These are phyloP conservation scores for Orgyia antiqua DNA, from an alignment of 2,888 invertebrate species.

Conservation along the genomic window DNA sequence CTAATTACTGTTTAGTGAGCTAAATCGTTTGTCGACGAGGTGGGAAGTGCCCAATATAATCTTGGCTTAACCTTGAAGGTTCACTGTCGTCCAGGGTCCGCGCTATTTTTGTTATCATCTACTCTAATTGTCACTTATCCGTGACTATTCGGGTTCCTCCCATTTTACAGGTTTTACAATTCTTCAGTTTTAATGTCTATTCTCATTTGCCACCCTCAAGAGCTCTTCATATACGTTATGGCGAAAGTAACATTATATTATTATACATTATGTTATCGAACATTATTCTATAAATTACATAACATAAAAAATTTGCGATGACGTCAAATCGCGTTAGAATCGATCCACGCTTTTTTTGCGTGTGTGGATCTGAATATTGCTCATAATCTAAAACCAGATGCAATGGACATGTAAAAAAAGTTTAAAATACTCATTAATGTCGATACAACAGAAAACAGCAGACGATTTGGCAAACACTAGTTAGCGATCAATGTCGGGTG, in stretches of 20 bases:
- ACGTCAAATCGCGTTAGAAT: too few relatives aligned
- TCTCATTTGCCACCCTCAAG: too few relatives aligned
- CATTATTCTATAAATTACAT: too few relatives aligned
- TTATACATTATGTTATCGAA: too few relatives aligned
- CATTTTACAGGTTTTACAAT: too few relatives aligned
- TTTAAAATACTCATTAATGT: slow-evolving; percentile 18
- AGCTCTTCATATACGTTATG: too few relatives aligned
- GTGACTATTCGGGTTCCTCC: slow-evolving; percentile 2
- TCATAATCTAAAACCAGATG: slow-evolving; percentile 34
- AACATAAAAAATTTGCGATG: too few relatives aligned
- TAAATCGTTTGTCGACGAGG: slow-evolving; percentile 22
- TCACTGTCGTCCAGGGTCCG: slow-evolving; percentile 25
- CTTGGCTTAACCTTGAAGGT: slow-evolving; percentile 40
- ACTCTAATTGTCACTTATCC: slow-evolving; percentile 16
- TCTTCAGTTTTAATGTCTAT: too few relatives aligned
- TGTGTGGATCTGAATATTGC: slow-evolving; percentile 13
- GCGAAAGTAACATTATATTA: too few relatives aligned
- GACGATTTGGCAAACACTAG: slow-evolving; percentile 9
- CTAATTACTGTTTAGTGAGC: slow-evolving; percentile 20
- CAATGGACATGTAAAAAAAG: slow-evolving; percentile 33
- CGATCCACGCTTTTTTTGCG: slow-evolving; percentile 23
- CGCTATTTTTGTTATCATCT: slow-evolving; percentile 20
- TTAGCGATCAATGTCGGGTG: too few relatives aligned
- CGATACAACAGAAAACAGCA: slow-evolving; percentile 19
- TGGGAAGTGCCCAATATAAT: slow-evolving; percentile 27